Percentiles rank a stretch among this genome's conserved stretches.
phyloP scores from a whole-genome alignment of 2,113 vertebrate species.

The Pipa parva region DNA sequence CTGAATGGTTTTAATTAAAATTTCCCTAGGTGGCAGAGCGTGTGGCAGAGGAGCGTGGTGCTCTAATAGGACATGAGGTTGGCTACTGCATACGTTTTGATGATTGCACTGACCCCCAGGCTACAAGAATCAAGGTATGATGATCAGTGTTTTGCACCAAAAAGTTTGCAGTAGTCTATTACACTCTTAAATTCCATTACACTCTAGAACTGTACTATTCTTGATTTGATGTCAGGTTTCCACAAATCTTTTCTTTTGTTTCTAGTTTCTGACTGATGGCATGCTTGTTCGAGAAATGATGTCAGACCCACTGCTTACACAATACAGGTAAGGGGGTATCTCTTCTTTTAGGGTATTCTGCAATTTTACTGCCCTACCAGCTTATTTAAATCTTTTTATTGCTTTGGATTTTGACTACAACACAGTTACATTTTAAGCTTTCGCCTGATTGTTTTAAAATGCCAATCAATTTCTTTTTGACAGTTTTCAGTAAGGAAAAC shows the following conservation, averaged over 20 bases:
- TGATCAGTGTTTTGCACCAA: not conserved
- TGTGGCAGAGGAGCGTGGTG: constrained; percentile 90
- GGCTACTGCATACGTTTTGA: constrained; percentile 97
- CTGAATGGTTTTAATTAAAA: too few species aligned
- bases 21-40: constrained; percentile 79
- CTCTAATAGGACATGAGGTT: constrained; percentile 89
- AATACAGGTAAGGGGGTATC: constrained; percentile 77
- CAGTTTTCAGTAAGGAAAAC: too few species aligned
- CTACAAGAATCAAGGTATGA: constrained; percentile 91
- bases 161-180: too few species aligned
- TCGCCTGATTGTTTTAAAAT: too few species aligned
- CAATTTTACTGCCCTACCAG: too few species aligned
- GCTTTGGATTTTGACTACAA: too few species aligned
- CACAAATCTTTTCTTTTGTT: constrained; percentile 10
- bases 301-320: constrained; percentile 91
- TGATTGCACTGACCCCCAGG: constrained; percentile 84
- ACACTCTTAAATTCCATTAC: too few species aligned
- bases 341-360: not conserved
- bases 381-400: too few species aligned
- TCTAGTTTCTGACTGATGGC: constrained; percentile 94
- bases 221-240: too few species aligned
- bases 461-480: too few species aligned
- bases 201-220: too few species aligned
- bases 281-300: constrained; percentile 98
- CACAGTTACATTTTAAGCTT: too few species aligned